These are phyloP conservation scores for Passer montanus DNA, from an alignment of 2,113 vertebrate genomes.

Conservation along the genomic window DNA sequence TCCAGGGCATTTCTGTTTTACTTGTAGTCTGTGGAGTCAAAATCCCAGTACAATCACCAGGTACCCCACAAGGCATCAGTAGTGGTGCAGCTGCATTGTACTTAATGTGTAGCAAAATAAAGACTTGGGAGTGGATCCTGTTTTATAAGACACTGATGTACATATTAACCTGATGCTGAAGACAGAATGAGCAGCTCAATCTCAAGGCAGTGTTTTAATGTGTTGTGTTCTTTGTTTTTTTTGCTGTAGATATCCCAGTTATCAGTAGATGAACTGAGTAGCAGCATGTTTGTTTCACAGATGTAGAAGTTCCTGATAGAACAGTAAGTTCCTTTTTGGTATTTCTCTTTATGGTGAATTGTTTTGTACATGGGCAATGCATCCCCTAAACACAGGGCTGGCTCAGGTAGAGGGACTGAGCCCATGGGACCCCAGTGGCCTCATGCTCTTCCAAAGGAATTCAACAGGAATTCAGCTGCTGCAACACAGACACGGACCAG, in stretches of 20 bases:
- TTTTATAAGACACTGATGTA: constrained; percentile 16
- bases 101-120: constrained; percentile 8
- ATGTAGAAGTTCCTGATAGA: constrained; percentile 79
- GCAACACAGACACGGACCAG: background rate
- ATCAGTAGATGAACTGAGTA: constrained; percentile 85
- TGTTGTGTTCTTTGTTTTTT: constrained; percentile 61
- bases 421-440: background rate
- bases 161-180: constrained; percentile 32
- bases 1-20: constrained; percentile 23
- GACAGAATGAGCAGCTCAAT: constrained; percentile 12
- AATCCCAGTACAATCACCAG: background rate
- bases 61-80: background rate
- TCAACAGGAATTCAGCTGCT: background rate
- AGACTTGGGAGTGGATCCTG: constrained; percentile 1
- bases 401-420: background rate
- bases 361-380: background rate
- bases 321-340: constrained; percentile 77
- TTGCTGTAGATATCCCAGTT: constrained; percentile 81
- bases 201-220: constrained; percentile 68
- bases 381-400: background rate
- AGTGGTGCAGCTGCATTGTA: background rate
- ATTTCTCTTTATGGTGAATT: constrained; percentile 29
- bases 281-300: constrained; percentile 85
- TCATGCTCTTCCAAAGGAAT: background rate
- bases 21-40: background rate